A percentile compares a stretch with the other conserved stretches of the same genome.
Conservation (phyloP, 2,888 invertebrate genomes). For the Apocheima hispidaria region DNA sequence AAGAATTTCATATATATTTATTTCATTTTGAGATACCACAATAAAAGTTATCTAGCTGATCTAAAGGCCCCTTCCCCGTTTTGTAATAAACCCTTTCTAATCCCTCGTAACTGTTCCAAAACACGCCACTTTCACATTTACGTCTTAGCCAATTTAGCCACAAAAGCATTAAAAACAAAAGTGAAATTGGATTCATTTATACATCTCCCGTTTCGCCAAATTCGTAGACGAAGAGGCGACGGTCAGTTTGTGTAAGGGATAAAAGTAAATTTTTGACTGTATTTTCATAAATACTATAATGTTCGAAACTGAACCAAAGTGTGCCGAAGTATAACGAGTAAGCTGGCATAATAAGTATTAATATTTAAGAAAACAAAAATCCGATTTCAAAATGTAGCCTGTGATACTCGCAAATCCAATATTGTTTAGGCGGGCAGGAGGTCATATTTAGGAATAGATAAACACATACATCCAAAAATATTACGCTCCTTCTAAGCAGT, state of each 20-base stretch:
- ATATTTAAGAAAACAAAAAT: too few species aligned
- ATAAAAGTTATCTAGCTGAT: conserved; percentile 10
- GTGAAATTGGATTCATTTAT: conserved; percentile 78
- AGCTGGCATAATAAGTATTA: too few species aligned
- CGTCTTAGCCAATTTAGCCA: conserved; percentile 50
- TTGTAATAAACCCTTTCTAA: conserved; percentile 43
- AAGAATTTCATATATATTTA: neutral
- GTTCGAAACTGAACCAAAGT: too few species aligned
- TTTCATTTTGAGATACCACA: neutral
- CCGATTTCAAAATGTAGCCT: too few species aligned
- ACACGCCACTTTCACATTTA: conserved; percentile 40
- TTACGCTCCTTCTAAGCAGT: too few species aligned
- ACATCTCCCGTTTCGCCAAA: conserved; percentile 60
- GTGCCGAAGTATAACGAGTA: too few species aligned
- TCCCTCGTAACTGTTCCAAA: conserved; percentile 36
- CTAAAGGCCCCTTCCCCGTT: conserved; percentile 20
- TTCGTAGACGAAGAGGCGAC: conserved; percentile 54
- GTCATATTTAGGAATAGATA: too few species aligned
- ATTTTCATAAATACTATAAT: too few species aligned
- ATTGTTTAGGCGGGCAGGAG: too few species aligned
- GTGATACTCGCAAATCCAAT: too few species aligned
- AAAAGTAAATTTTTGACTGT: too few species aligned
- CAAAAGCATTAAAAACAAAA: conserved; percentile 66
- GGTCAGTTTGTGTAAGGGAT: neutral
- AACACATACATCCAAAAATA: too few species aligned